Evolutionary conservation across 2,888 invertebrate genomes (phyloP).

Genomic region (Lycophotia porphyrea): DNA sequence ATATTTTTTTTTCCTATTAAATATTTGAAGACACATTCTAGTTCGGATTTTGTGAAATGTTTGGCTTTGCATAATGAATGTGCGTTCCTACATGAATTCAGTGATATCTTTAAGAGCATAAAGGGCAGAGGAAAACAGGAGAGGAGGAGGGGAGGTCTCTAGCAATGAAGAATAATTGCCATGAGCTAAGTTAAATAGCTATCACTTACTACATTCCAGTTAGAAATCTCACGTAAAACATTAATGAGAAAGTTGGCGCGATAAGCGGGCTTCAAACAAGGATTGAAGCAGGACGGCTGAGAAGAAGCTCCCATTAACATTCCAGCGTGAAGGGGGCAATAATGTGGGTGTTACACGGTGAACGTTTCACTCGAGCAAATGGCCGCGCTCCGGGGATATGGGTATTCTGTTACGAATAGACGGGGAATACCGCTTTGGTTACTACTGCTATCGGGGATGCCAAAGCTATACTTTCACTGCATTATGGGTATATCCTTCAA

Average conservation of each 20-base stretch:
- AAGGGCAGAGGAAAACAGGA: not conserved
- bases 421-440: conserved; percentile 41
- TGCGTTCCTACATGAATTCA: not conserved
- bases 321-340: conserved; percentile 77
- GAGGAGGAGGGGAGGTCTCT: too few species aligned
- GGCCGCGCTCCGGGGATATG: conserved; percentile 73
- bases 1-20: conserved; percentile 68
- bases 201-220: conserved; percentile 59
- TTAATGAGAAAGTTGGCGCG: conserved; percentile 79
- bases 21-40: conserved; percentile 48
- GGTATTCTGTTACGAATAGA: conserved; percentile 63
- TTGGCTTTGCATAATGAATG: conserved; percentile 18
- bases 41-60: conserved; percentile 31
- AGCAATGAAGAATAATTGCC: not conserved
- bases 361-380: conserved; percentile 81
- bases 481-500: not conserved
- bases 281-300: conserved; percentile 75
- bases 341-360: conserved; percentile 81
- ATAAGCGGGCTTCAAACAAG: conserved; percentile 78
- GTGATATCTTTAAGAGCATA: not conserved
- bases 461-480: conserved; percentile 23
- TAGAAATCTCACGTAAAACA: conserved; percentile 77
- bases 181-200: conserved; percentile 27
- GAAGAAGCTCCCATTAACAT: conserved; percentile 81
- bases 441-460: conserved; percentile 43